A percentile compares a stretch with the other conserved stretches of the same genome.
Evolutionary conservation across 2,888 invertebrate genomes (phyloP).

Genomic region (Ephialtes manifestator): DNA sequence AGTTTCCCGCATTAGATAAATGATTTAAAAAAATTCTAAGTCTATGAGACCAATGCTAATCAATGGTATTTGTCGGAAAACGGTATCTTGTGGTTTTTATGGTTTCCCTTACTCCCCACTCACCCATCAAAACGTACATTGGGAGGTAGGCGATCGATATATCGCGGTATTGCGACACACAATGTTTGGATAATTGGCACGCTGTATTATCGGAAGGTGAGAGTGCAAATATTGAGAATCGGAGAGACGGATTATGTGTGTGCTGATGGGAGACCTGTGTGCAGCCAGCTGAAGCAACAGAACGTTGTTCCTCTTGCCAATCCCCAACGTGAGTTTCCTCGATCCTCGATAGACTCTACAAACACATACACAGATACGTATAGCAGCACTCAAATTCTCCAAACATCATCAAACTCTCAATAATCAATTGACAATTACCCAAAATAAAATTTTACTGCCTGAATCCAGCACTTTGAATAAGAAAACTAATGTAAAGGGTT

Average conservation of each 20-base stretch:
- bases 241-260: slow-evolving; percentile 70
- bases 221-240: slow-evolving; percentile 71
- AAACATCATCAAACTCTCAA: background rate
- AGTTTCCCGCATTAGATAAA: too few relatives aligned
- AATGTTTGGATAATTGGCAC: slow-evolving; percentile 69
- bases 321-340: slow-evolving; percentile 31
- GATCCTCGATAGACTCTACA: slow-evolving; percentile 9
- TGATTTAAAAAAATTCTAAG: too few relatives aligned
- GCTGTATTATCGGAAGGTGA: slow-evolving; percentile 70
- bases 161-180: slow-evolving; percentile 49
- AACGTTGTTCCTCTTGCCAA: slow-evolving; percentile 46
- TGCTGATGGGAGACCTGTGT: slow-evolving; percentile 54
- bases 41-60: too few relatives aligned
- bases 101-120: background rate
- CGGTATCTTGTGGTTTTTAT: too few relatives aligned
- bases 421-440: slow-evolving; percentile 22
- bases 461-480: background rate
- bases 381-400: background rate
- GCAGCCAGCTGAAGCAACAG: slow-evolving; percentile 70
- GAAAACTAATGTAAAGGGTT: slow-evolving; percentile 6
- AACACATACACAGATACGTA: background rate
- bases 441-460: background rate
- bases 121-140: background rate
- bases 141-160: slow-evolving; percentile 57
- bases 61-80: too few relatives aligned